A percentile compares a stretch with the other conserved stretches of the same genome.
Evolutionary conservation across 2,113 vertebrate genomes (phyloP).

Genomic region (Gavia stellata): DNA sequence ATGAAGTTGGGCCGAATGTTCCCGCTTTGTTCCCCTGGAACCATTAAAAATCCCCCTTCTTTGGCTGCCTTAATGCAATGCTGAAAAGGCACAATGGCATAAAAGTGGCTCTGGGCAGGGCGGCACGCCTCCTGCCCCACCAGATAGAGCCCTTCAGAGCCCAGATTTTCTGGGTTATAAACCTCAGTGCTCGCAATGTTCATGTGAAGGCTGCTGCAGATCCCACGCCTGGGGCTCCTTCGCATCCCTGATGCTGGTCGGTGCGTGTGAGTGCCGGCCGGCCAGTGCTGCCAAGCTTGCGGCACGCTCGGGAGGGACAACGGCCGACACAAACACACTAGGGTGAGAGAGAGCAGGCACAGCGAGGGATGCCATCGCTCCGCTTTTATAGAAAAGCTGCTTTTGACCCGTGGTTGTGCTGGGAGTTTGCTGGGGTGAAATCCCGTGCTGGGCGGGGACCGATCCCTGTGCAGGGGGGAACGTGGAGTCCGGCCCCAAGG

Average conservation of each 20-base stretch:
- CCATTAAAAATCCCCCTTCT: conserved; percentile 55
- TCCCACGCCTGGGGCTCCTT: not conserved
- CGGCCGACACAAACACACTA: rapidly evolving
- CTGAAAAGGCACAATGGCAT: conserved; percentile 61
- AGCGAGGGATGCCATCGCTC: not conserved
- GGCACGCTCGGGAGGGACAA: rapidly evolving
- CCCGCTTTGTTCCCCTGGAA: conserved; percentile 50
- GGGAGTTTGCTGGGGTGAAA: not conserved
- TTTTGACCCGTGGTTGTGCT: rapidly evolving
- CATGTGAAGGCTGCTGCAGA: not conserved
- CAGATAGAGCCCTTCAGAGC: conserved; percentile 37
- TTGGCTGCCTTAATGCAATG: conserved; percentile 7
- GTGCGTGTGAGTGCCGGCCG: not conserved
- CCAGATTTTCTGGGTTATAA: conserved; percentile 18
- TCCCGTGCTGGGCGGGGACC: rapidly evolving
- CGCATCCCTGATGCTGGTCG: rapidly evolving
- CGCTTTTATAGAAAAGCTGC: not conserved
- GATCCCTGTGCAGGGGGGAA: not conserved
- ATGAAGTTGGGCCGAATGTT: conserved; percentile 57
- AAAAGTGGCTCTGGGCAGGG: conserved; percentile 38
- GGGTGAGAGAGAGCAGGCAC: not conserved
- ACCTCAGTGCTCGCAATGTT: not conserved
- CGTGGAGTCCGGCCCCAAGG: too few relatives aligned
- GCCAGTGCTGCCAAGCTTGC: not conserved
- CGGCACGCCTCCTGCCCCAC: conserved; percentile 29